Conservation (phyloP, 2,797 vertebrate genomes). For the Brachyrhaphis roseni region DNA sequence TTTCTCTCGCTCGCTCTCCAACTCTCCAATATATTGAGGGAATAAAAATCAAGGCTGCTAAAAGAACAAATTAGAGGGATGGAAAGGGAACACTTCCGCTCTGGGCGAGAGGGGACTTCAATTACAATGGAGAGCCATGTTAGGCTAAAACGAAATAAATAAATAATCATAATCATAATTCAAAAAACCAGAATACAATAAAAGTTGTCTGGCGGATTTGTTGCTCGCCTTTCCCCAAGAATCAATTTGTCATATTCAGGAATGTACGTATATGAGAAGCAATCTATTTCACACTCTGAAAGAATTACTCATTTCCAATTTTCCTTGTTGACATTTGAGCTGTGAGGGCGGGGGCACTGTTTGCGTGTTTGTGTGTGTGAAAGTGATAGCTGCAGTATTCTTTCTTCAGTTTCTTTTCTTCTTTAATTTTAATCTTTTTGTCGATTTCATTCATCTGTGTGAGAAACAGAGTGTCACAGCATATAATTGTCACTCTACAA, state of each 20-base stretch:
- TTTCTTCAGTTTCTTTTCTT: slow-evolving; percentile 19
- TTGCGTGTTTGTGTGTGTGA: slow-evolving; percentile 29
- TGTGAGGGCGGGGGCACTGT: slow-evolving; percentile 38
- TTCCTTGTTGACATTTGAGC: slow-evolving; percentile 80
- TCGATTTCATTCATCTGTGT: slow-evolving; percentile 1
- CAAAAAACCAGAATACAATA: slow-evolving; percentile 53
- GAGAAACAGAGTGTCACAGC: slow-evolving; percentile 2
- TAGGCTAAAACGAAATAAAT: slow-evolving; percentile 65
- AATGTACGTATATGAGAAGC: slow-evolving; percentile 76
- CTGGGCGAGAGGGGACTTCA: slow-evolving; percentile 67
- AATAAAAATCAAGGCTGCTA: slow-evolving; percentile 74
- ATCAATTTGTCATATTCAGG: slow-evolving; percentile 85
- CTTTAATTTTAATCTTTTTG: slow-evolving; percentile 24
- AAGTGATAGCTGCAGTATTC: slow-evolving; percentile 14
- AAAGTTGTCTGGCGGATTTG: slow-evolving; percentile 71
- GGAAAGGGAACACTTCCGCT: slow-evolving; percentile 61
- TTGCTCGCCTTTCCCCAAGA: slow-evolving; percentile 58
- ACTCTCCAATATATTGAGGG: slow-evolving; percentile 69
- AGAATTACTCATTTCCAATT: slow-evolving; percentile 81
- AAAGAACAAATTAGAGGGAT: slow-evolving; percentile 79
- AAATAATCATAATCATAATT: slow-evolving; percentile 66
- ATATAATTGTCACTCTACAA: not conserved
- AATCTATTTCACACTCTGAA: slow-evolving; percentile 82
- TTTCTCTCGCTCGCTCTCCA: slow-evolving; percentile 35
- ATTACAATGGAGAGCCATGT: slow-evolving; percentile 76